A percentile compares a stretch with the other conserved stretches of the same genome.
phyloP scores from a whole-genome alignment of 2,113 vertebrate species.

The Oenanthe melanoleuca region DNA sequence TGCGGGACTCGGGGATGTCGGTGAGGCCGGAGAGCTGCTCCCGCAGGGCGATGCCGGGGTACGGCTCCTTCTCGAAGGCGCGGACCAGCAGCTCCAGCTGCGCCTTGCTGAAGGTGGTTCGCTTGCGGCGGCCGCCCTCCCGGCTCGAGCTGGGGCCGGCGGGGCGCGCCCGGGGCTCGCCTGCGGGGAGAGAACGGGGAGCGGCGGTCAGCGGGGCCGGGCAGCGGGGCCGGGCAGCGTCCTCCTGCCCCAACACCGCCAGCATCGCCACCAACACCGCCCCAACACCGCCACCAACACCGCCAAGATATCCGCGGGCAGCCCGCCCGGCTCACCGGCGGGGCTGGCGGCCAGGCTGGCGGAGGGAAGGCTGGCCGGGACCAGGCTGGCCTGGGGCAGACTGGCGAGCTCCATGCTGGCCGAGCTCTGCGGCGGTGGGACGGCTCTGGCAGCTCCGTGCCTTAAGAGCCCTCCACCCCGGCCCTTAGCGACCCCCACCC shows the following conservation, averaged over 20 bases:
- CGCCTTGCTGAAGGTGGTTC: slow-evolving; percentile 41
- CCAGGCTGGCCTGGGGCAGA: not conserved
- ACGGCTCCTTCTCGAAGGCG: slow-evolving; percentile 55
- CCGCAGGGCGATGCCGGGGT: slow-evolving; percentile 54
- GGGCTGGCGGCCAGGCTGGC: not conserved
- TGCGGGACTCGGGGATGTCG: slow-evolving; percentile 49
- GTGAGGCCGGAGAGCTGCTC: slow-evolving; percentile 52
- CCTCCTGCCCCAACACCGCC: not conserved
- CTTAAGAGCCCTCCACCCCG: slow-evolving; percentile 13
- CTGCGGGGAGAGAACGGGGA: not conserved
- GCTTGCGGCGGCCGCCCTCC: slow-evolving; percentile 35
- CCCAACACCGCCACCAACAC: not conserved
- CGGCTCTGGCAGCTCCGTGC: not conserved
- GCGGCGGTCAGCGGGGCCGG: not conserved
- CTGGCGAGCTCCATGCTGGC: slow-evolving; percentile 14
- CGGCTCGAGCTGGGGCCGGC: not conserved
- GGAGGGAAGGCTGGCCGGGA: not conserved
- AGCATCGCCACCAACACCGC: rapidly evolving
- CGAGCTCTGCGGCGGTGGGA: not conserved
- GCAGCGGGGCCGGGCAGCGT: not conserved
- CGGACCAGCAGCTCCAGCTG: slow-evolving; percentile 55
- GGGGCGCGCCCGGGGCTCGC: not conserved
- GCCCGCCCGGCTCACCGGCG: not conserved
- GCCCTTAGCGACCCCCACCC: slow-evolving; percentile 13
- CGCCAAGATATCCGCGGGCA: not conserved